These are phyloP conservation scores for Trichonephila inaurata DNA, from an alignment of 1,140 invertebrate species.

Conservation along the genomic window DNA sequence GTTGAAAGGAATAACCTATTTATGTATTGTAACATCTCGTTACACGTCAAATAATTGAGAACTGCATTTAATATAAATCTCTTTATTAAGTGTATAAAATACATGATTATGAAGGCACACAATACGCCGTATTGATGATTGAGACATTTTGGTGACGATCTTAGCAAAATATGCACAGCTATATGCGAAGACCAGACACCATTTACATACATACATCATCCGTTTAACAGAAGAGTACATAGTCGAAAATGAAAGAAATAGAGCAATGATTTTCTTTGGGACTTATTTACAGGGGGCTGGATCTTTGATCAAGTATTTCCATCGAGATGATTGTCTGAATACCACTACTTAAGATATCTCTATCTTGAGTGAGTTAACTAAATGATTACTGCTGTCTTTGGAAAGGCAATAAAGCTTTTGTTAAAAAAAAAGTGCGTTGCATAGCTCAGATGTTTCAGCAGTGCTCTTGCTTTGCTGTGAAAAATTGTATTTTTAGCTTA, in stretches of 20 bases:
- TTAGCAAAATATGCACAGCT: conserved; percentile 67
- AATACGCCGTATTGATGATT: conserved; percentile 7
- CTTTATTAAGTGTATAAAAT: conserved; percentile 66
- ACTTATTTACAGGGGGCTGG: conserved; percentile 63
- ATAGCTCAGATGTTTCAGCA: background rate
- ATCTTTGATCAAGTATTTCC: conserved; percentile 11
- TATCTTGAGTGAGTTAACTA: background rate
- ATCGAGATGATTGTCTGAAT: conserved; percentile 5
- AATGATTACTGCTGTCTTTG: background rate
- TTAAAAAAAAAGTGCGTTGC: background rate
- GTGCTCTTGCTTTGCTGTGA: no score
- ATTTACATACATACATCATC: conserved; percentile 13
- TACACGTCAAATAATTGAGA: background rate
- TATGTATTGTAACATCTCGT: background rate
- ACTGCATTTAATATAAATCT: conserved; percentile 24
- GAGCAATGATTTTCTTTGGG: conserved; percentile 58
- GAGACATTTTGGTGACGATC: background rate
- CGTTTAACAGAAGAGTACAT: conserved; percentile 17
- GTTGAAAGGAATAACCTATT: background rate
- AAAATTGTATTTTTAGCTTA: no score
- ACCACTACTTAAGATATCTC: background rate
- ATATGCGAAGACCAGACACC: conserved; percentile 4
- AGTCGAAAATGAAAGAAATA: conserved; percentile 18
- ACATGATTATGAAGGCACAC: conserved; percentile 60
- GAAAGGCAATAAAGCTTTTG: background rate